phyloP scores from a whole-genome alignment of 2,888 invertebrate species.

The Cryptocephalus moraei region DNA sequence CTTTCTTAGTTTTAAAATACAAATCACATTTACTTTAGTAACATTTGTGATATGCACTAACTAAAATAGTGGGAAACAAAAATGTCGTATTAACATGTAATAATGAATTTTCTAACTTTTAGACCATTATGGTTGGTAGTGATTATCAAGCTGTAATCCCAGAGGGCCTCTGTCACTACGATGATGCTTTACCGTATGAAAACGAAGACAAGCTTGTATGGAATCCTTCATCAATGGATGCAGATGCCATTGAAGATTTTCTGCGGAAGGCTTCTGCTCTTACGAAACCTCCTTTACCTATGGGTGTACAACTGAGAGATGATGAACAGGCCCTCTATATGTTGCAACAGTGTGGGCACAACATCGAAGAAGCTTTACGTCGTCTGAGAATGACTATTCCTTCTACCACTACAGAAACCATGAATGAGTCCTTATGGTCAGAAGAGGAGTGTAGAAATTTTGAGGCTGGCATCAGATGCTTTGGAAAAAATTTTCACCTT shows the following conservation, averaged over 20 bases:
- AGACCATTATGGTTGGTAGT: constrained; percentile 89
- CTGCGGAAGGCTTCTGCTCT: constrained; percentile 48
- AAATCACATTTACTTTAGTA: too few species aligned
- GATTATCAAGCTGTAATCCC: constrained; percentile 92
- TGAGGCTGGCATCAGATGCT: constrained; percentile 86
- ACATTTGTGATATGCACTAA: too few species aligned
- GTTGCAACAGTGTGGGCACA: constrained; percentile 88
- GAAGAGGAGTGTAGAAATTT: constrained; percentile 96
- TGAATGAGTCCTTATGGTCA: constrained; percentile 73
- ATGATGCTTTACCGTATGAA: constrained; percentile 88
- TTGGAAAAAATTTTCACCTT: constrained; percentile 92
- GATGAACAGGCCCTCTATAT: constrained; percentile 85
- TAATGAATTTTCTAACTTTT: constrained; percentile 7
- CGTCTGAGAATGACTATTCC: constrained; percentile 44
- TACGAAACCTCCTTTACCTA: constrained; percentile 47
- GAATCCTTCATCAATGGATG: constrained; percentile 73
- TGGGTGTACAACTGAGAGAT: constrained; percentile 70
- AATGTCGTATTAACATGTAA: too few species aligned
- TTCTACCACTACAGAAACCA: constrained; percentile 53
- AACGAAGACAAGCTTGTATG: constrained; percentile 92
- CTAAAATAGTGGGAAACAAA: too few species aligned
- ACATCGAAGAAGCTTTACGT: constrained; percentile 85
- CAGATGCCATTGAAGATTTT: constrained; percentile 69
- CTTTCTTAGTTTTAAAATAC: too few species aligned
- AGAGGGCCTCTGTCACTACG: constrained; percentile 83